Evolutionary conservation across 2,888 invertebrate genomes (phyloP).

Genomic region (Agrochola lota): DNA sequence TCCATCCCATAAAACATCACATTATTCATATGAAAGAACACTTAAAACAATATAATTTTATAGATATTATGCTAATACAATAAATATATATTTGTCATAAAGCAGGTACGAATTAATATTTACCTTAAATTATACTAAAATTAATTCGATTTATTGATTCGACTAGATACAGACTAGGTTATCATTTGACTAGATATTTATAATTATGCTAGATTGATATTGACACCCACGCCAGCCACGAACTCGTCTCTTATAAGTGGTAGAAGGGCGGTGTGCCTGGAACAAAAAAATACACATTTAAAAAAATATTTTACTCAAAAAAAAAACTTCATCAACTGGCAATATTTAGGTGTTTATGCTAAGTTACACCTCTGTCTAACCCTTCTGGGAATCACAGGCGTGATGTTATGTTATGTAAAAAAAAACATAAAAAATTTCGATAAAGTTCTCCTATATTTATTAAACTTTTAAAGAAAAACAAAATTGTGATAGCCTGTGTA

Average conservation of each 20-base stretch:
- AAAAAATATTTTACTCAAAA: not conserved
- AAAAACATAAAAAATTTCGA: not conserved
- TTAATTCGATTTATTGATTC: slow-evolving; percentile 65
- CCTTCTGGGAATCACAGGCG: too few species aligned
- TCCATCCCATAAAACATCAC: not conserved
- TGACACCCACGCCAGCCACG: slow-evolving; percentile 91
- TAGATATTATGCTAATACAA: slow-evolving; percentile 4
- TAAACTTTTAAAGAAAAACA: not conserved
- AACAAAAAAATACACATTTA: slow-evolving; percentile 73
- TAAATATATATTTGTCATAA: slow-evolving; percentile 43
- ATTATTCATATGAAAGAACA: not conserved
- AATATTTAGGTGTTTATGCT: too few species aligned
- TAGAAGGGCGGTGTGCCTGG: slow-evolving; percentile 92
- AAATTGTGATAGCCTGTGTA: not conserved
- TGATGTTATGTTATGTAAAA: too few species aligned
- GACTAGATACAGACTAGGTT: slow-evolving; percentile 64
- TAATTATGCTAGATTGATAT: slow-evolving; percentile 89
- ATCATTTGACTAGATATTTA: slow-evolving; percentile 68
- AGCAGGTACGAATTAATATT: slow-evolving; percentile 69
- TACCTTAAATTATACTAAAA: slow-evolving; percentile 57
- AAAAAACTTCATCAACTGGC: not conserved
- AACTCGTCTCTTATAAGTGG: slow-evolving; percentile 92
- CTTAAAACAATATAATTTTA: not conserved
- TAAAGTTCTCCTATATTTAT: not conserved
- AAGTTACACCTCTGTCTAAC: too few species aligned